phyloP scores from a whole-genome alignment of 2,797 vertebrate genomes.

The Bucorvus abyssinicus region DNA sequence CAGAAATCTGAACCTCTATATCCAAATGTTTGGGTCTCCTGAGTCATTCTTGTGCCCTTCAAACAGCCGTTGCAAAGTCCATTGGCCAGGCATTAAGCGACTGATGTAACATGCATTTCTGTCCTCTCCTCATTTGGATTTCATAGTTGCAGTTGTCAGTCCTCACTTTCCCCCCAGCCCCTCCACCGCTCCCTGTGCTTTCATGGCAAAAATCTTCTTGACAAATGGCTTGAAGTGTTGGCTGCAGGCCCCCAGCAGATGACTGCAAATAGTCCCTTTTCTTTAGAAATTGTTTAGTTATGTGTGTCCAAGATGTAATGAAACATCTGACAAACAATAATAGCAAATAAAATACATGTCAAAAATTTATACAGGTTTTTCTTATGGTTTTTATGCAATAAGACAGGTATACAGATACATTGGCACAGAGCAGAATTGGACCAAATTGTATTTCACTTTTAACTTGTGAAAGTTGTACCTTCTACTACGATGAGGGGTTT shows the following conservation, averaged over 20 bases:
- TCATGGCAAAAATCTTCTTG: neutral
- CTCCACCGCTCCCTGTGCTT: neutral
- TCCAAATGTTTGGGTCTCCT: neutral
- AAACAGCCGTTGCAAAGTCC: neutral
- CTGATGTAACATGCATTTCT: neutral
- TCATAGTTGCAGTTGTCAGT: neutral
- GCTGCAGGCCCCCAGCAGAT: neutral
- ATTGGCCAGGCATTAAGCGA: neutral
- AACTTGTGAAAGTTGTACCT: neutral
- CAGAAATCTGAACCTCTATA: neutral
- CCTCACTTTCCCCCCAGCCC: neutral
- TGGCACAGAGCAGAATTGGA: neutral
- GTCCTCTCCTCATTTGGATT: neutral
- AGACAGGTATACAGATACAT: neutral
- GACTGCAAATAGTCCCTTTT: neutral
- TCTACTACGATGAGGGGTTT: neutral
- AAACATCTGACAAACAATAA: neutral
- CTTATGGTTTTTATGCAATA: neutral
- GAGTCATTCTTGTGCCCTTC: neutral
- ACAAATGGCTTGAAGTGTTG: neutral
- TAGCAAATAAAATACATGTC: neutral
- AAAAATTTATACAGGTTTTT: neutral
- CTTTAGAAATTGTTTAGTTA: conserved; percentile 17
- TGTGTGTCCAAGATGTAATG: neutral
- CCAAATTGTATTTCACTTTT: neutral